A percentile compares a stretch with the other conserved stretches of the same genome.
Conservation (phyloP, 2,797 vertebrate species). For the Telmatherina bonti region DNA sequence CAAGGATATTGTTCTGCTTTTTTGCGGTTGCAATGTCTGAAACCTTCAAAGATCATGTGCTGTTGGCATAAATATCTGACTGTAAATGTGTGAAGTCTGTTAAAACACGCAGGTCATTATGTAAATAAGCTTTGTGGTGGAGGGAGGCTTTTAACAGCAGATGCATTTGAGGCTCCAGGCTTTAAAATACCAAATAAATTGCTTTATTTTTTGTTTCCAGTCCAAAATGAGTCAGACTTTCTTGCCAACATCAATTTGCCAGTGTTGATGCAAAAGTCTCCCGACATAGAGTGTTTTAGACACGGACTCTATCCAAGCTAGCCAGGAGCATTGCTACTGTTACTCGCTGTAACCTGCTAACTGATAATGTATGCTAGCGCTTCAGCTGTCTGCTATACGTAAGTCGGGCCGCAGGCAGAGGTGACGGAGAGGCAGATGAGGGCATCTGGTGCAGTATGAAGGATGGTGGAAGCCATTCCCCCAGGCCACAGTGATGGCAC, state of each 20-base stretch:
- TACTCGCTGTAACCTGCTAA: slow-evolving; percentile 41
- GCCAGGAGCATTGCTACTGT: slow-evolving; percentile 36
- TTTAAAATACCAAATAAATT: slow-evolving; percentile 54
- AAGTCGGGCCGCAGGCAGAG: slow-evolving; percentile 62
- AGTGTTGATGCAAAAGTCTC: slow-evolving; percentile 47
- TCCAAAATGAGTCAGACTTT: slow-evolving; percentile 27
- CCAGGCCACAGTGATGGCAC: slow-evolving; percentile 69
- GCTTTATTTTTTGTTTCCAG: slow-evolving; percentile 38
- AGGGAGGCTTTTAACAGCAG: slow-evolving; percentile 16
- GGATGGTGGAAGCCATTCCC: slow-evolving; percentile 75
- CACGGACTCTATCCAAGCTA: slow-evolving; percentile 14
- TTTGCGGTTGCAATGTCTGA: slow-evolving; percentile 19
- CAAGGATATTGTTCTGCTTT: slow-evolving; percentile 11
- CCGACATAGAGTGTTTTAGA: slow-evolving; percentile 22
- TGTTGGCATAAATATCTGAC: slow-evolving; percentile 20
- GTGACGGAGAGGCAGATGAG: slow-evolving; percentile 77
- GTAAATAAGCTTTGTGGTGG: slow-evolving; percentile 45
- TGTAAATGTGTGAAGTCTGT: slow-evolving; percentile 21
- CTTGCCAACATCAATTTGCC: slow-evolving; percentile 54
- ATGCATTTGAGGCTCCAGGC: slow-evolving; percentile 35
- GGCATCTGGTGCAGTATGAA: slow-evolving; percentile 77
- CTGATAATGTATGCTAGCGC: slow-evolving; percentile 59
- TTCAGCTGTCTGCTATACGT: slow-evolving; percentile 59
- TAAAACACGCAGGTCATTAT: slow-evolving; percentile 45
- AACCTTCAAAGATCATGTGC: slow-evolving; percentile 24